Percentiles rank a stretch among this genome's conserved stretches.
Evolutionary conservation across 2,888 invertebrate genomes (phyloP).

Genomic region (Spatulosminthurus flaviceps): DNA sequence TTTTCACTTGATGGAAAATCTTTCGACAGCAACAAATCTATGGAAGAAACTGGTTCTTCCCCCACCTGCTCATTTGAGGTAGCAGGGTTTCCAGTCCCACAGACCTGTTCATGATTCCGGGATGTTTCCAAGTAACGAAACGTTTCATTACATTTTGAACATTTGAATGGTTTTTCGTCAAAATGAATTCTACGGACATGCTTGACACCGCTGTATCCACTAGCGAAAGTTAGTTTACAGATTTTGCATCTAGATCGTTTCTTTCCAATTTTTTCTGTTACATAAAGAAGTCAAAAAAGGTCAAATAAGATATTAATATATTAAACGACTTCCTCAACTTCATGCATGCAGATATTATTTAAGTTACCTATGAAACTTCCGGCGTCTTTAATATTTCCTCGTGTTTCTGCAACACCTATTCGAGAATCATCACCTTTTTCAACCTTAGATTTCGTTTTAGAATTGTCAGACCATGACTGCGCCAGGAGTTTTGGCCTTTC

Average conservation of each 20-base stretch:
- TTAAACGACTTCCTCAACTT: no score
- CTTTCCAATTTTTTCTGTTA: neutral
- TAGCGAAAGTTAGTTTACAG: neutral
- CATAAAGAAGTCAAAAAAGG: neutral
- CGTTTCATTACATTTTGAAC: neutral
- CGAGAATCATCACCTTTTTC: neutral
- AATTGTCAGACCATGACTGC: neutral
- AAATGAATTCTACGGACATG: slow-evolving; percentile 24
- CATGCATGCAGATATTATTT: neutral
- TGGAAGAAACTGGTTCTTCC: neutral
- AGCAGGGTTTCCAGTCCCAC: neutral
- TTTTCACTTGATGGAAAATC: no score
- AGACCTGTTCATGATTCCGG: neutral
- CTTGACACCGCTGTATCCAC: neutral
- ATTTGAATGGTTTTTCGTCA: neutral
- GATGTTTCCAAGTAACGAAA: neutral
- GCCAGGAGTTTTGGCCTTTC: neutral
- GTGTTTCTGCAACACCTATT: neutral
- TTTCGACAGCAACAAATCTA: no score
- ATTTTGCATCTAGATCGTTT: slow-evolving; percentile 1
- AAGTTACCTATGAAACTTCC: neutral
- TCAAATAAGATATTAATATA: neutral
- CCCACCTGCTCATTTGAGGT: neutral
- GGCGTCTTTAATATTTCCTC: neutral
- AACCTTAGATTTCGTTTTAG: neutral